Evolutionary conservation across 1,140 invertebrate genomes (phyloP).

Genomic region (Ceratitis capitata): DNA sequence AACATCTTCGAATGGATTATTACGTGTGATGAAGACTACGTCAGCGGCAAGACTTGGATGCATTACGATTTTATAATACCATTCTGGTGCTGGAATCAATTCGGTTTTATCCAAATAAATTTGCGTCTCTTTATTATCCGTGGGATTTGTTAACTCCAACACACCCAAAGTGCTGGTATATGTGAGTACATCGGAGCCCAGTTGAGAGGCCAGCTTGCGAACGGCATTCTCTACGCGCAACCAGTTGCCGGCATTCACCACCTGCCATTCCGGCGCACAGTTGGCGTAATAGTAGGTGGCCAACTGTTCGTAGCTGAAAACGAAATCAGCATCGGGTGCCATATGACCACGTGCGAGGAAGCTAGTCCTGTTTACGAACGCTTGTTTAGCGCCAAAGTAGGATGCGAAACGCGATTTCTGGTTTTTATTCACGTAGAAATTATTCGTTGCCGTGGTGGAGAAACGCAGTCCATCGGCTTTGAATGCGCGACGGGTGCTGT

Average conservation of each 20-base stretch:
- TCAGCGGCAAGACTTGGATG: constrained; percentile 51
- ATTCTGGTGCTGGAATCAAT: constrained; percentile 66
- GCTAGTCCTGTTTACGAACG: constrained; percentile 61
- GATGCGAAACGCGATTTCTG: constrained; percentile 59
- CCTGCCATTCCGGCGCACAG: constrained; percentile 69
- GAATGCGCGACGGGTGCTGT: constrained; percentile 54
- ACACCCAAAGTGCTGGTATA: constrained; percentile 64
- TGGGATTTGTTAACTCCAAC: constrained; percentile 54
- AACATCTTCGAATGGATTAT: constrained; percentile 65
- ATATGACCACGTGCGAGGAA: constrained; percentile 68
- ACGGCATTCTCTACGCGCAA: constrained; percentile 64
- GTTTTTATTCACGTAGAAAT: constrained; percentile 52
- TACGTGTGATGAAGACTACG: constrained; percentile 67
- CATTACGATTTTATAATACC: constrained; percentile 67
- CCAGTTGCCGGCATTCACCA: constrained; percentile 68
- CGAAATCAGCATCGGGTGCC: constrained; percentile 68
- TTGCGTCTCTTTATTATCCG: constrained; percentile 43
- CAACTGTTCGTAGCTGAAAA: constrained; percentile 65
- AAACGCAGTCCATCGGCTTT: constrained; percentile 51
- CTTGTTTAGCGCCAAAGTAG: constrained; percentile 54
- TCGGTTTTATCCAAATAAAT: constrained; percentile 60
- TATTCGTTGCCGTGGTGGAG: constrained; percentile 43
- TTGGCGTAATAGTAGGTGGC: constrained; percentile 70
- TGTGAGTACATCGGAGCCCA: constrained; percentile 54
- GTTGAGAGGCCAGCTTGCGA: constrained; percentile 52